A percentile compares a stretch with the other conserved stretches of the same genome.
Evolutionary conservation across 2,113 vertebrate species (phyloP).

Genomic region (Struthidea cinerea): DNA sequence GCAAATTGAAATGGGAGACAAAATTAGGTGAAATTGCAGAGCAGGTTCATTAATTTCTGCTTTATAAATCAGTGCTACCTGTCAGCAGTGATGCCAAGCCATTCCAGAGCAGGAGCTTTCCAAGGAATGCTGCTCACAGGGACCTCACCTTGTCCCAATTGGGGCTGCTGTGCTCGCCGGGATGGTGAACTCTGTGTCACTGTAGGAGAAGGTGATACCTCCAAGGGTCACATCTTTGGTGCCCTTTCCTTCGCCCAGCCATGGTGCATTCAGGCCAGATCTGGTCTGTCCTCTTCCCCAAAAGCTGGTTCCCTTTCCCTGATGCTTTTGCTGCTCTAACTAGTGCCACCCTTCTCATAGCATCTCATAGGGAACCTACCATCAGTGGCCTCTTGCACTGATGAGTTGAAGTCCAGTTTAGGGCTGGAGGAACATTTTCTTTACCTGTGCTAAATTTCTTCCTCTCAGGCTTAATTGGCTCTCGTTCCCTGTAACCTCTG

Average conservation of each 20-base stretch:
- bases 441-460: not conserved
- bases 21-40: constrained; percentile 48
- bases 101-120: not conserved
- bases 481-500: not conserved
- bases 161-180: not conserved
- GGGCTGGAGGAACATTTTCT: not conserved
- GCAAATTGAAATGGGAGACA: constrained; percentile 47
- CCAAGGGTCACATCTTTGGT: not conserved
- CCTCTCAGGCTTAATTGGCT: not conserved
- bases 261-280: accelerated
- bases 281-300: not conserved
- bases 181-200: accelerated
- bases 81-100: not conserved
- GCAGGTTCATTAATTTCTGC: constrained; percentile 19
- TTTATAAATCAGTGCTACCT: constrained; percentile 19
- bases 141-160: accelerated
- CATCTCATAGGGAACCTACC: accelerated
- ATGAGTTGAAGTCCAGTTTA: not conserved
- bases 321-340: not conserved
- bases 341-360: not conserved
- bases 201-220: not conserved
- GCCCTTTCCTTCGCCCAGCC: not conserved
- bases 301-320: not conserved
- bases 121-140: not conserved
- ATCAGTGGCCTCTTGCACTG: not conserved